Percentiles rank a stretch among this genome's conserved stretches.
Evolutionary conservation across 2,888 invertebrate species (phyloP).

Genomic region (Choreutis nemorana): DNA sequence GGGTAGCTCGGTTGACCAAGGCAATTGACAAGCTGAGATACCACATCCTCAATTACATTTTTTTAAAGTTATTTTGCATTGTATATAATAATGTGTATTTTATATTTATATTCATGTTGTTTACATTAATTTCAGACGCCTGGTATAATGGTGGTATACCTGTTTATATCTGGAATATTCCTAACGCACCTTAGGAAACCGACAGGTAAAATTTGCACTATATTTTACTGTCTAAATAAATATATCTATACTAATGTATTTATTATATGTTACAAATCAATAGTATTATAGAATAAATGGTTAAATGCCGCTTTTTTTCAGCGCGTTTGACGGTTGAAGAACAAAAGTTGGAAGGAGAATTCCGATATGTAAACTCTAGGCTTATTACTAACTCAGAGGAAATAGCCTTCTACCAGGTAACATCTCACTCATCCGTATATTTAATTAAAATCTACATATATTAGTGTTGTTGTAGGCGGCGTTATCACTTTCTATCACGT

Average conservation of each 20-base stretch:
- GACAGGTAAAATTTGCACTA: constrained; percentile 73
- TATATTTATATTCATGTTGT: too few relatives aligned
- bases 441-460: not conserved
- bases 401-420: constrained; percentile 81
- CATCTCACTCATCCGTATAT: constrained; percentile 5
- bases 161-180: constrained; percentile 85
- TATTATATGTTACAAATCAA: not conserved
- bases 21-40: too few relatives aligned
- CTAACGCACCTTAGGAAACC: constrained; percentile 89
- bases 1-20: too few relatives aligned
- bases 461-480: not conserved
- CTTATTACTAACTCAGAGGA: constrained; percentile 98
- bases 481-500: too few relatives aligned
- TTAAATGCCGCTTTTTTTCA: constrained; percentile 19
- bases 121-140: constrained; percentile 92
- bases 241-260: constrained; percentile 2
- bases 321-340: constrained; percentile 88
- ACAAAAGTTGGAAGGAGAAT: constrained; percentile 98
- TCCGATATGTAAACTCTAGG: constrained; percentile 94
- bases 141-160: constrained; percentile 84
- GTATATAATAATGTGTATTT: too few relatives aligned
- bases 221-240: not conserved
- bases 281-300: constrained; percentile 3
- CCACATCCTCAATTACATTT: too few relatives aligned
- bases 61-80: too few relatives aligned